phyloP scores from a whole-genome alignment of 1,140 invertebrate species.

The Drosophila ohnishii region DNA sequence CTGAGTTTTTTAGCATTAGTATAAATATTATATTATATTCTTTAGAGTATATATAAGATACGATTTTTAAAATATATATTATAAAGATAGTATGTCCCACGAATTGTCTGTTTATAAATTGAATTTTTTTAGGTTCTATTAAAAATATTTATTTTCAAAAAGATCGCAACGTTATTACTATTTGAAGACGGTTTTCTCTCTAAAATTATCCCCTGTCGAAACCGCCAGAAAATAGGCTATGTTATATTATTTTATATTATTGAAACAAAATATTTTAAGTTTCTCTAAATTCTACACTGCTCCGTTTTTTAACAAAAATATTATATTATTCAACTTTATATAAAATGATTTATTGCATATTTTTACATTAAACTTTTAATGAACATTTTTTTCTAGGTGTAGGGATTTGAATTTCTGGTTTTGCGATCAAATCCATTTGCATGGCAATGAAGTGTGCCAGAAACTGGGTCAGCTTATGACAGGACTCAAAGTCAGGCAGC shows the following conservation, averaged over 20 bases:
- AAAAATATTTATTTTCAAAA: neutral
- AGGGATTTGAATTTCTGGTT: constrained; percentile 25
- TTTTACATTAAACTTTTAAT: too few relatives aligned
- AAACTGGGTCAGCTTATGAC: constrained; percentile 51
- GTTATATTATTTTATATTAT: neutral
- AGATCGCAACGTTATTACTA: neutral
- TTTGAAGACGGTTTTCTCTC: neutral
- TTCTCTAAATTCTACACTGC: neutral
- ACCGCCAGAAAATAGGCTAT: neutral
- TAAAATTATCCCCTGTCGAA: neutral
- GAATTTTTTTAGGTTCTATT: neutral
- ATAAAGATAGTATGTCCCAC: too few relatives aligned
- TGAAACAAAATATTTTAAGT: neutral
- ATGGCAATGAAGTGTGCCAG: constrained; percentile 38
- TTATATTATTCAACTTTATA: neutral
- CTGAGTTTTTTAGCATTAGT: too few relatives aligned
- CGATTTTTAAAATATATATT: too few relatives aligned
- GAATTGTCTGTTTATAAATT: neutral
- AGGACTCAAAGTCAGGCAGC: constrained; percentile 34
- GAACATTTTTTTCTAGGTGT: constrained; percentile 1
- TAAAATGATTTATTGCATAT: too few relatives aligned
- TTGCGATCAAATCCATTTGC: constrained; percentile 37
- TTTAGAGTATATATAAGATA: too few relatives aligned
- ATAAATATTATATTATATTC: too few relatives aligned
- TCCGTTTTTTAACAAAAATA: neutral